These are phyloP conservation scores for Gastracanthus pulcherrimus DNA, from an alignment of 2,888 invertebrate species.

Conservation along the genomic window DNA sequence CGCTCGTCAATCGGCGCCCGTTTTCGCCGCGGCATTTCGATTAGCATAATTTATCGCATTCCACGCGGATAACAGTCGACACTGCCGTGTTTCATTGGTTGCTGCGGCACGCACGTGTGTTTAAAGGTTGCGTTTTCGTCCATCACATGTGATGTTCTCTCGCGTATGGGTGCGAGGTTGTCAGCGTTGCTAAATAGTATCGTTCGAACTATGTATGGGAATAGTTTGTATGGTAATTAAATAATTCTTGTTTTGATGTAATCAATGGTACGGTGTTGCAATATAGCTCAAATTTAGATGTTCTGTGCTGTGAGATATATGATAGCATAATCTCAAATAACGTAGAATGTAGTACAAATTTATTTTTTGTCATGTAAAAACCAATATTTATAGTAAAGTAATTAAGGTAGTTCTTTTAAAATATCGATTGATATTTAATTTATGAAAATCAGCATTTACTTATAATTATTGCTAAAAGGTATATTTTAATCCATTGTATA, in stretches of 20 bases:
- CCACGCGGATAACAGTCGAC: slow-evolving; percentile 3
- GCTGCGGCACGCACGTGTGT: background rate
- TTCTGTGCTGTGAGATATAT: too few relatives aligned
- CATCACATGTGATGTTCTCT: background rate
- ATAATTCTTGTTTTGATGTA: background rate
- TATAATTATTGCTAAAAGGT: too few relatives aligned
- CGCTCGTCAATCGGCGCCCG: slow-evolving; percentile 25
- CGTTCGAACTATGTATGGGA: too few relatives aligned
- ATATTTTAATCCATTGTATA: too few relatives aligned
- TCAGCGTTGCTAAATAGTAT: background rate
- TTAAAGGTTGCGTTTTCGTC: background rate
- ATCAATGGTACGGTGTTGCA: background rate
- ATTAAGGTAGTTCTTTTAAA: too few relatives aligned
- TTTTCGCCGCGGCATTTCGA: slow-evolving; percentile 33
- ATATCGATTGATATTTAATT: too few relatives aligned
- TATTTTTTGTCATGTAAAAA: too few relatives aligned
- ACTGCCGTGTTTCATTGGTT: background rate
- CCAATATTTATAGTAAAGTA: too few relatives aligned
- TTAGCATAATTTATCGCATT: slow-evolving; percentile 55
- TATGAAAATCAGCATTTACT: too few relatives aligned
- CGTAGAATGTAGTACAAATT: too few relatives aligned
- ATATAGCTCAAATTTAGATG: background rate
- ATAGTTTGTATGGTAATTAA: background rate
- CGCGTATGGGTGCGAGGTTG: background rate
- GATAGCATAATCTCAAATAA: too few relatives aligned